Percentiles rank a stretch among this genome's conserved stretches.
These are phyloP conservation scores for Merodon equestris DNA, from an alignment of 2,888 invertebrate genomes.

Conservation along the genomic window DNA sequence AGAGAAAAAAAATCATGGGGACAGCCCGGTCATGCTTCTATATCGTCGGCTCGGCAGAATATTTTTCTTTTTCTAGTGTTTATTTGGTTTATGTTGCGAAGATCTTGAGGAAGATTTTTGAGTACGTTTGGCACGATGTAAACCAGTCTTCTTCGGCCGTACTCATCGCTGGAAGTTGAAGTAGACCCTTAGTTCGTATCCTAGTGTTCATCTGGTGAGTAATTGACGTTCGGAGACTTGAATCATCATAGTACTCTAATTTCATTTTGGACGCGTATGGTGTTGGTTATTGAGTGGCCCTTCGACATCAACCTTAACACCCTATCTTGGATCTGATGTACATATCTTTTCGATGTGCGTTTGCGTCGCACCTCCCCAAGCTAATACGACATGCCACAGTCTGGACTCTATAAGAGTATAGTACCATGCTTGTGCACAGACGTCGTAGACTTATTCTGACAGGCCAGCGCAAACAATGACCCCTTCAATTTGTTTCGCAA, in stretches of 20 bases:
- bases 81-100: not conserved
- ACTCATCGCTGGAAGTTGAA: not conserved
- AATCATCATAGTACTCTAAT: not conserved
- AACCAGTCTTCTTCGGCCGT: not conserved
- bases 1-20: too few relatives aligned
- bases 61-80: not conserved
- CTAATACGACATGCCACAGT: not conserved
- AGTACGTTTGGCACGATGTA: conserved; percentile 2
- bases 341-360: conserved; percentile 1
- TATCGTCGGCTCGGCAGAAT: too few relatives aligned
- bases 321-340: not conserved
- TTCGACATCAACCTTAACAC: not conserved
- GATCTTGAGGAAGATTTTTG: conserved; percentile 1
- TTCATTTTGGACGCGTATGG: too few relatives aligned
- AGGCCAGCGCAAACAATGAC: conserved; percentile 3
- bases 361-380: conserved; percentile 7
- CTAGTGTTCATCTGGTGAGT: not conserved
- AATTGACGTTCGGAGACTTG: not conserved
- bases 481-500: not conserved
- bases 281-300: too few relatives aligned
- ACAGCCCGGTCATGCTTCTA: too few relatives aligned
- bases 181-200: not conserved
- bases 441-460: too few relatives aligned
- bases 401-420: conserved; percentile 4
- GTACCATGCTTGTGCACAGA: not conserved